Base-by-base conservation (phyloP, 2,888 invertebrate genomes). In the Caenorhabditis drosophilae region DNA sequence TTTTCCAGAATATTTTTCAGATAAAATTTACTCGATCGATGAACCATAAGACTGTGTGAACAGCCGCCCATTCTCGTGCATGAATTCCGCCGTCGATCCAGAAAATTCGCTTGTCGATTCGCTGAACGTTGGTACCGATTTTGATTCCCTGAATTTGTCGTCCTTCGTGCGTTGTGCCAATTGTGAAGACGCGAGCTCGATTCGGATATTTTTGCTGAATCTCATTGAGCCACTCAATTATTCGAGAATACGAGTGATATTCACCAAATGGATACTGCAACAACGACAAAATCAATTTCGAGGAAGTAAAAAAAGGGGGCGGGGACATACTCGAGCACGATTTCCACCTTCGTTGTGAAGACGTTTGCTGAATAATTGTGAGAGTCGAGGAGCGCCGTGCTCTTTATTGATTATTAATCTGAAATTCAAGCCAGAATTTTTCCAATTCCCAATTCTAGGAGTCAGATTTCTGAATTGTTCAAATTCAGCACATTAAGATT, bases 81-180 rank as follows among this genome's bases (percentile, higher is more conserved):
- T 83, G 83, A 40, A 83, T 82, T 7, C 82, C 82, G 20, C 77
- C 82, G 59, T 83, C 83, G 38, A 83, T 76, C 82, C 81, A 82
- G 23, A 83, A 70, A 7, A 73, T 63, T 36, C 76, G 58, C 45
- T 80, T 80, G 44, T 63, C 63, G 7, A 67, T 71, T 27, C 73
- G 63, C 42, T 52, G 50, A 45, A 76, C 67, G 36, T 76, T 73
- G 25, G 52, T 74, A 31, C 81, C 81, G 49, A 81, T 77, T 73
- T 83, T 80, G 47, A 83, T 77, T 11, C 76, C 78, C 48, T 70
- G 60, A 55, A 83, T 83, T 11, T 74, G 70, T 25, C 83, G 52
- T 9, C 74, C 75, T 48, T 83, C 82, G 36, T 59, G 67, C 1
- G 81, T 80, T 38, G 67, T 73, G 46, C 83, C 83, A 47, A 80